phyloP scores from a whole-genome alignment of 2,113 vertebrate genomes.

The Spheniscus mendiculus region DNA sequence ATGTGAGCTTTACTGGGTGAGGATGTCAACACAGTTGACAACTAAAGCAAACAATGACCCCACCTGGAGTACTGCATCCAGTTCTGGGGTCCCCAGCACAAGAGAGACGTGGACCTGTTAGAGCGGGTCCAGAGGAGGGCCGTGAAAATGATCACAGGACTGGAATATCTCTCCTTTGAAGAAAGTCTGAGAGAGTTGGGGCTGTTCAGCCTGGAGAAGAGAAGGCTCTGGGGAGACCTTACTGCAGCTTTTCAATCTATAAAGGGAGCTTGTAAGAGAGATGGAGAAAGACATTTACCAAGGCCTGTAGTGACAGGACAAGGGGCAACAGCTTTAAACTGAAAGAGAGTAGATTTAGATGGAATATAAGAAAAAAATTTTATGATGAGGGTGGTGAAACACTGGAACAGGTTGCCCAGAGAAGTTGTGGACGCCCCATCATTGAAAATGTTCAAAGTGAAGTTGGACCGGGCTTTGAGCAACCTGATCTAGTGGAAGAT shows the following conservation, averaged over 20 bases:
- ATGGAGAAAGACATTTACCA: background rate
- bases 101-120: background rate
- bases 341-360: background rate
- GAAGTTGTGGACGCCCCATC: background rate
- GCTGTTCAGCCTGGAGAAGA: background rate
- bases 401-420: background rate
- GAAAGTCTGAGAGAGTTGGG: background rate
- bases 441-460: background rate
- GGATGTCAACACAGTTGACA: background rate
- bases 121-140: background rate
- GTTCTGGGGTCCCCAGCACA: background rate
- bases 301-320: background rate
- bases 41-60: background rate
- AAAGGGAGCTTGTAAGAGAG: background rate
- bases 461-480: background rate
- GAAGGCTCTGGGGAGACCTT: background rate
- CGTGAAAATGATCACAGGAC: background rate
- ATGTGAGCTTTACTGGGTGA: background rate
- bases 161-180: background rate
- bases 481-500: background rate
- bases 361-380: background rate
- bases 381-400: background rate
- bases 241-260: background rate
- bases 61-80: background rate
- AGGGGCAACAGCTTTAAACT: background rate